These are phyloP conservation scores for Macrostomum lignano DNA, from an alignment of 1,140 invertebrate genomes.

Conservation along the genomic window DNA sequence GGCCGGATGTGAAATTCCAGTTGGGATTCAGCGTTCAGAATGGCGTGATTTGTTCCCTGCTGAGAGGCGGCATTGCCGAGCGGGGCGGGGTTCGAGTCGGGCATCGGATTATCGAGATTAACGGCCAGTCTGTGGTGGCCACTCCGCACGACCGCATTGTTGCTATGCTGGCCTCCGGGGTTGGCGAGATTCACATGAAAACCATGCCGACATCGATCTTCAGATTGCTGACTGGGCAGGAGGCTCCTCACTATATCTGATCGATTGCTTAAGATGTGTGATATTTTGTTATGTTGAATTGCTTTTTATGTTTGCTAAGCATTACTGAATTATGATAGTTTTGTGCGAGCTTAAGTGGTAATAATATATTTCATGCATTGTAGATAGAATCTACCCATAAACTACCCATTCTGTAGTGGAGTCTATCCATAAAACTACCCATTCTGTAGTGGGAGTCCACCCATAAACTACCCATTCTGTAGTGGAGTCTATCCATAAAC, in stretches of 20 bases:
- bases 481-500: too few relatives aligned
- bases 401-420: too few relatives aligned
- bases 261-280: too few relatives aligned
- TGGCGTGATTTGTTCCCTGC: conserved; percentile 61
- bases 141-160: conserved; percentile 97
- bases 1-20: conserved; percentile 96
- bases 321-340: too few relatives aligned
- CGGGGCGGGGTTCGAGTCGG: conserved; percentile 86
- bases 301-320: too few relatives aligned
- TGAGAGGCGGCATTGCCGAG: conserved; percentile 89
- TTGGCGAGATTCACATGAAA: conserved; percentile 99
- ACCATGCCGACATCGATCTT: conserved; percentile 99
- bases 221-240: conserved; percentile 82
- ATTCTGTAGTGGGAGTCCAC: too few relatives aligned
- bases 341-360: too few relatives aligned
- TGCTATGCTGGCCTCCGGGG: conserved; percentile 80
- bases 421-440: too few relatives aligned
- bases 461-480: too few relatives aligned
- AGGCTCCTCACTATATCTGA: conserved; percentile 81
- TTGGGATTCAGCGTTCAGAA: conserved; percentile 98
- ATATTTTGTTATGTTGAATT: too few relatives aligned
- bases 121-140: conserved; percentile 79
- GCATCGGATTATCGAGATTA: conserved; percentile 96
- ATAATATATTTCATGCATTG: too few relatives aligned
- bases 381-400: too few relatives aligned